Base-by-base conservation (phyloP, 2,797 vertebrate genomes). In the Propithecus perrieri region DNA sequence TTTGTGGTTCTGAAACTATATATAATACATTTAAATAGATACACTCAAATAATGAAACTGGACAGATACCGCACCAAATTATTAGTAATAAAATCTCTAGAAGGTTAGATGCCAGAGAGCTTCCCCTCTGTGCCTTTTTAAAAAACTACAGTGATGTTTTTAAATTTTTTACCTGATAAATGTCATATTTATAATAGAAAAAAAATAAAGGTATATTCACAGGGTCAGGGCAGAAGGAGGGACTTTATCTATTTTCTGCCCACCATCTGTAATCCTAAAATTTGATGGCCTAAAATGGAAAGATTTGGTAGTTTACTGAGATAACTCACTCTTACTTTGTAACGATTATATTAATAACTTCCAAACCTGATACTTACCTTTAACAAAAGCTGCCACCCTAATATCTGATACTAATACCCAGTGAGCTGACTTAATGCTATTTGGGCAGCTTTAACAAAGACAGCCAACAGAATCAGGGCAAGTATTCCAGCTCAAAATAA, bases 11-110 rank as follows among this genome's bases (percentile, higher is more conserved):
- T 96, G 55, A 96, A 92, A 86, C 15, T 86, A 55, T 30, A 55
- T 78, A 59, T 43, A 71, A 59, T 57, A 90, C 28, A 84, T 61
- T 89, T 48, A 92, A 86, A 75, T 43, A 81, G 61, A 89, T 46
- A n/a, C 4, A 81, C 67, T 90, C 57, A 94, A 89, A 69, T 72
- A 95, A 96, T 74, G 48, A 93, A 95, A 95, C 46, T 89, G 4
- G 30, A 75, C 9, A 94, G 30, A 43, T 41, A 69, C 17, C 72
- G 71, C 50, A 88, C 13, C 61, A 95, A 95, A 95, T 24, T 92
- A 26, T 79, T 86, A 91, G n/a, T 43, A 78, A 91, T 0, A 89
- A 90, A 95, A 89, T 71, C 22, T 90, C 50, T 76, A 91, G 22
- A 84, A 84, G 48, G 43, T 13, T 91, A 48, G 79, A 95, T 83